Percentiles rank a stretch among this genome's conserved stretches.
Evolutionary conservation across 2,113 vertebrate species (phyloP).

Genomic region (Chaetodon auriga): DNA sequence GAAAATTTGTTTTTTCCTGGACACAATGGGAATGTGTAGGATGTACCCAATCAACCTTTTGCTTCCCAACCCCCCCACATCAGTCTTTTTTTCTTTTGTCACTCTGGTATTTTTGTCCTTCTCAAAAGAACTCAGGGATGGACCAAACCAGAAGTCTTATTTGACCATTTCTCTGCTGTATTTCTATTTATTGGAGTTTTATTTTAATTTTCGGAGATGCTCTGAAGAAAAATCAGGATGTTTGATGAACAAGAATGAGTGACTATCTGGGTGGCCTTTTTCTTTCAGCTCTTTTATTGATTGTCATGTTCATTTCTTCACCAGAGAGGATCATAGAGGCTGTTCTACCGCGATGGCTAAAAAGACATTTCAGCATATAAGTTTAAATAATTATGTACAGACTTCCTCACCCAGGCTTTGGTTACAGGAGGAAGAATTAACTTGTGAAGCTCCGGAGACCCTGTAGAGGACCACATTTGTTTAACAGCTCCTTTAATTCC

Average conservation of each 20-base stretch:
- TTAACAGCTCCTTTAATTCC: slow-evolving; percentile 75
- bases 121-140: slow-evolving; percentile 81
- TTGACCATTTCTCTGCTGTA: slow-evolving; percentile 85
- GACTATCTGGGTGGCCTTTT: slow-evolving; percentile 73
- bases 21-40: slow-evolving; percentile 66
- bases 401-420: slow-evolving; percentile 67
- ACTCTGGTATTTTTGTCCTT: slow-evolving; percentile 80
- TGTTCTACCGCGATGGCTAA: slow-evolving; percentile 54
- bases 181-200: slow-evolving; percentile 86
- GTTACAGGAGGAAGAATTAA: slow-evolving; percentile 60
- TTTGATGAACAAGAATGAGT: slow-evolving; percentile 67
- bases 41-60: slow-evolving; percentile 58
- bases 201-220: slow-evolving; percentile 76
- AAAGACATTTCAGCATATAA: slow-evolving; percentile 76
- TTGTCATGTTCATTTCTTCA: slow-evolving; percentile 65
- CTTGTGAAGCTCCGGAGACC: slow-evolving; percentile 60
- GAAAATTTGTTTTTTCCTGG: slow-evolving; percentile 51
- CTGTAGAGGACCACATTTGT: slow-evolving; percentile 71
- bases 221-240: slow-evolving; percentile 75
- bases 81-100: slow-evolving; percentile 51
- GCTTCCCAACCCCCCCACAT: slow-evolving; percentile 45
- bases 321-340: slow-evolving; percentile 65
- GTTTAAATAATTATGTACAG: slow-evolving; percentile 78
- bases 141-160: slow-evolving; percentile 83
- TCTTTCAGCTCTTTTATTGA: slow-evolving; percentile 70